These are phyloP conservation scores for Ostrea denselamellosa DNA, from an alignment of 1,140 invertebrate genomes.

Conservation along the genomic window DNA sequence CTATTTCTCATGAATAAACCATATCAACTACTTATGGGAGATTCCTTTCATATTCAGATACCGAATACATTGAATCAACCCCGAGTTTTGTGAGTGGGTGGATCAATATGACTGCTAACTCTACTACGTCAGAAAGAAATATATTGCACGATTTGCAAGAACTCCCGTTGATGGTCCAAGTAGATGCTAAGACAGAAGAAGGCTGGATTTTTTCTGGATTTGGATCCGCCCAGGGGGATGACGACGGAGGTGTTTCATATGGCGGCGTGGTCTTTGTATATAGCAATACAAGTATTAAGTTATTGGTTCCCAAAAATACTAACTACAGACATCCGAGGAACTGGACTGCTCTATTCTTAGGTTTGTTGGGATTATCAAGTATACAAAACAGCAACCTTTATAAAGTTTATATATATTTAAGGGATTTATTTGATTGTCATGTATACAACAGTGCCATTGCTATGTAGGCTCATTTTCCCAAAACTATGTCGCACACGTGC, in stretches of 20 bases:
- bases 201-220: neutral
- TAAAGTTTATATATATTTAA: too few relatives aligned
- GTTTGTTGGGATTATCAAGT: neutral
- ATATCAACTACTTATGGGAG: too few relatives aligned
- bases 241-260: neutral
- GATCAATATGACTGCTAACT: neutral
- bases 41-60: neutral
- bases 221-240: neutral
- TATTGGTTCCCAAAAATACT: neutral
- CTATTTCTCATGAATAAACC: too few relatives aligned
- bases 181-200: neutral
- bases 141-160: neutral
- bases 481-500: too few relatives aligned
- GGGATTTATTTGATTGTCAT: too few relatives aligned
- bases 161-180: neutral
- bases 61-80: neutral
- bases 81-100: neutral
- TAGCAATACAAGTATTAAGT: neutral
- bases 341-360: neutral
- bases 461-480: too few relatives aligned
- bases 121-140: neutral
- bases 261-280: conserved; percentile 13
- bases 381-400: too few relatives aligned
- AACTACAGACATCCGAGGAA: neutral
- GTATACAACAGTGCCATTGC: too few relatives aligned